These are phyloP conservation scores for Lipophrys pholis DNA, from an alignment of 2,113 vertebrate species.

Conservation along the genomic window DNA sequence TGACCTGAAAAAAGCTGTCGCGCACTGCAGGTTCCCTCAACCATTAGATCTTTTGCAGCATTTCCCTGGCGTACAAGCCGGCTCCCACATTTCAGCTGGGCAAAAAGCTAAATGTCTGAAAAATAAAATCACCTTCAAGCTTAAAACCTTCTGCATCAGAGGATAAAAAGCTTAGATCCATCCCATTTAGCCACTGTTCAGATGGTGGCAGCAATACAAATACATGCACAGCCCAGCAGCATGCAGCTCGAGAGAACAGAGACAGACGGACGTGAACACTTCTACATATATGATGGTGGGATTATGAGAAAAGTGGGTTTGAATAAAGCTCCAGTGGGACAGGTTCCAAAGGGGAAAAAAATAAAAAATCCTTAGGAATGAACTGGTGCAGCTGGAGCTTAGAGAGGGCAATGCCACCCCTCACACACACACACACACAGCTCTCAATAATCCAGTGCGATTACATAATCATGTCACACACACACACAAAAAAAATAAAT, in stretches of 20 bases:
- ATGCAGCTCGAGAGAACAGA: constrained; percentile 42
- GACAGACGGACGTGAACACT: constrained; percentile 43
- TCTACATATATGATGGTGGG: constrained; percentile 62
- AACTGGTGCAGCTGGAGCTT: constrained; percentile 67
- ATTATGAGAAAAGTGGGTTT: constrained; percentile 75
- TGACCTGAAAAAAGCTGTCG: background rate
- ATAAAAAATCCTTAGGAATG: constrained; percentile 44
- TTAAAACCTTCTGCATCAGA: constrained; percentile 67
- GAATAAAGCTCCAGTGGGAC: constrained; percentile 72
- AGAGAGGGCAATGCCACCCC: constrained; percentile 39
- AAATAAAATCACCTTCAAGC: constrained; percentile 37
- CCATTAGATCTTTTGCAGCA: background rate
- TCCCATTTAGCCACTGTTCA: constrained; percentile 68
- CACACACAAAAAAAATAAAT: constrained; percentile 20
- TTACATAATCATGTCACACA: constrained; percentile 59
- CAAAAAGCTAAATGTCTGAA: constrained; percentile 56
- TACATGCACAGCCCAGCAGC: constrained; percentile 20
- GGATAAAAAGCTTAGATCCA: constrained; percentile 74
- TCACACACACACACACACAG: constrained; percentile 3
- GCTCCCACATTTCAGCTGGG: constrained; percentile 45
- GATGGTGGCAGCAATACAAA: constrained; percentile 45
- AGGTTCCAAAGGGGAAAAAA: constrained; percentile 65
- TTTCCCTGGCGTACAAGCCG: constrained; percentile 19
- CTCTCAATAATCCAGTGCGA: constrained; percentile 60
- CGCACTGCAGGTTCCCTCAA: background rate